A percentile compares a stretch with the other conserved stretches of the same genome.
Conservation (phyloP, 1,140 invertebrate genomes). For the Drosophila varians region DNA sequence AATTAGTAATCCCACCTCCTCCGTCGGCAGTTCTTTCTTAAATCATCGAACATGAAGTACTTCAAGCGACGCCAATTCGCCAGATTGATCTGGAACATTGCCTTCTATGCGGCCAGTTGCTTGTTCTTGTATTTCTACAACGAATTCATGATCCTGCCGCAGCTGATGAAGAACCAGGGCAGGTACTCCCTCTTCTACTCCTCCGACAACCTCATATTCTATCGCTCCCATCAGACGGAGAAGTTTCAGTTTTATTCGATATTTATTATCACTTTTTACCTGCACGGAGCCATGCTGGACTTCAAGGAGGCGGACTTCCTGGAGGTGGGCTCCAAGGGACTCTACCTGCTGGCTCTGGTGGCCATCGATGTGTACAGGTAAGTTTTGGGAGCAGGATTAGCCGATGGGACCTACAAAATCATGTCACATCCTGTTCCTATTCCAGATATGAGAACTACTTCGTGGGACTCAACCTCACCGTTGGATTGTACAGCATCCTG, state of each 20-base stretch:
- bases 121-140: slow-evolving; percentile 80
- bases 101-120: slow-evolving; percentile 74
- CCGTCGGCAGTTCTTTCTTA: slow-evolving; percentile 69
- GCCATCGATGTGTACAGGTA: slow-evolving; percentile 77
- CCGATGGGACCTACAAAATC: too few species aligned
- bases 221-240: slow-evolving; percentile 75
- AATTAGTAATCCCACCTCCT: not conserved
- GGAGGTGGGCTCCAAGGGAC: slow-evolving; percentile 73
- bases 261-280: slow-evolving; percentile 78
- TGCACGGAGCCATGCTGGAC: slow-evolving; percentile 77
- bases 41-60: slow-evolving; percentile 73
- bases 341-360: slow-evolving; percentile 69
- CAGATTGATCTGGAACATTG: slow-evolving; percentile 78
- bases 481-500: slow-evolving; percentile 76
- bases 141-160: slow-evolving; percentile 78
- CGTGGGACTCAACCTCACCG: slow-evolving; percentile 74
- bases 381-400: slow-evolving; percentile 2
- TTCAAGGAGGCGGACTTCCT: slow-evolving; percentile 76
- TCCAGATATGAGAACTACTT: slow-evolving; percentile 81
- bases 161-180: slow-evolving; percentile 74
- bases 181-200: slow-evolving; percentile 78
- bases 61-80: slow-evolving; percentile 80
- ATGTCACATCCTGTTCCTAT: not conserved
- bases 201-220: slow-evolving; percentile 80
- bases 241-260: slow-evolving; percentile 81